Evolutionary conservation across 1,140 invertebrate species (phyloP).

Genomic region (Metopolophium dirhodum): DNA sequence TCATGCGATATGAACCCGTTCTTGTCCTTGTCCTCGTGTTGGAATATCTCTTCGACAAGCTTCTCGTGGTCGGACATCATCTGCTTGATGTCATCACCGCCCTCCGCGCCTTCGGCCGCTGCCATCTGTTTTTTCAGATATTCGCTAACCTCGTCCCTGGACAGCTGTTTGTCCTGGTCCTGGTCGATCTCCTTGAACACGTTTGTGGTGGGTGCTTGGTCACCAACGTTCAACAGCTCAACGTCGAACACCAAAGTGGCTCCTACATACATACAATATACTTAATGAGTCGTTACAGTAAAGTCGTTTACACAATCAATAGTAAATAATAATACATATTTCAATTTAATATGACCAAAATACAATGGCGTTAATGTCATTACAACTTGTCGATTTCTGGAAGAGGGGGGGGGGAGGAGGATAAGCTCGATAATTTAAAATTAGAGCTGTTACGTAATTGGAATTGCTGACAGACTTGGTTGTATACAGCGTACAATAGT

Average conservation of each 20-base stretch:
- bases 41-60: slow-evolving; percentile 94
- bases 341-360: background rate
- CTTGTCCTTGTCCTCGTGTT: slow-evolving; percentile 94
- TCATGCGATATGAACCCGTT: slow-evolving; percentile 95
- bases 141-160: slow-evolving; percentile 90
- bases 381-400: background rate
- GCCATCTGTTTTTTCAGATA: slow-evolving; percentile 91
- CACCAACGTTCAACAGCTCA: slow-evolving; percentile 89
- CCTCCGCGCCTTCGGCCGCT: slow-evolving; percentile 68
- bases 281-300: background rate
- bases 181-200: slow-evolving; percentile 96
- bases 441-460: background rate
- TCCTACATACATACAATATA: slow-evolving; percentile 64
- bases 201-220: slow-evolving; percentile 85
- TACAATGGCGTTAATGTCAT: background rate
- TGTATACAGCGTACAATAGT: background rate
- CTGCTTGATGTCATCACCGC: slow-evolving; percentile 77
- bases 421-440: background rate
- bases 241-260: slow-evolving; percentile 91
- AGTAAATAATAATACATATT: background rate
- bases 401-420: background rate
- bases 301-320: background rate
- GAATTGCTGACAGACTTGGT: background rate
- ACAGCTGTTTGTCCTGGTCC: slow-evolving; percentile 87
- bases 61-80: slow-evolving; percentile 91